A percentile compares a stretch with the other conserved stretches of the same genome.
phyloP scores from a whole-genome alignment of 2,797 vertebrate genomes.

The Amphiprion clarkii region DNA sequence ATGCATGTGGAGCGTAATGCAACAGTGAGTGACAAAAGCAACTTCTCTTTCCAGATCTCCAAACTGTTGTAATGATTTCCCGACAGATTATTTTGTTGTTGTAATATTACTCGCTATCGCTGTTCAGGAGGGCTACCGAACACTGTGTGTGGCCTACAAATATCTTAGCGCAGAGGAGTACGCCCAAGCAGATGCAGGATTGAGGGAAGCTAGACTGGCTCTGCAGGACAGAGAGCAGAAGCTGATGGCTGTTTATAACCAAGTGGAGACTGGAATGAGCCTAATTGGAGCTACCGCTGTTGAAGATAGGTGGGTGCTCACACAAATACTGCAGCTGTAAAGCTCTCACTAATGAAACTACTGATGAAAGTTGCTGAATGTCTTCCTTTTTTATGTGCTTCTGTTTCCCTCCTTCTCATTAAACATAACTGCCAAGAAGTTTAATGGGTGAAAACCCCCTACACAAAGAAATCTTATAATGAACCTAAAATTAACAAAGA shows the following conservation, averaged over 20 bases:
- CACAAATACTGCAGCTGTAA: background rate
- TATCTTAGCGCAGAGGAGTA: conserved; percentile 88
- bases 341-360: background rate
- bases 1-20: conserved; percentile 94
- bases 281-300: conserved; percentile 97
- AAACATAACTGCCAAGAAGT: conserved; percentile 7
- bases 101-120: background rate
- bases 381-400: conserved; percentile 2
- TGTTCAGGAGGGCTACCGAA: conserved; percentile 94
- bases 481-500: background rate
- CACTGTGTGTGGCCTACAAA: conserved; percentile 96
- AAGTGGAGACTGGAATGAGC: conserved; percentile 93
- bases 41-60: background rate
- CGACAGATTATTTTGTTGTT: background rate
- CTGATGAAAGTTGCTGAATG: background rate
- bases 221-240: conserved; percentile 95
- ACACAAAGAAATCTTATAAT: background rate
- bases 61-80: background rate
- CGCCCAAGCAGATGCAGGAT: conserved; percentile 84
- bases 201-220: conserved; percentile 91
- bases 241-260: conserved; percentile 92
- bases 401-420: background rate
- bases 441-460: background rate
- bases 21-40: conserved; percentile 84
- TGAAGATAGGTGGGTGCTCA: conserved; percentile 91